Evolutionary conservation across 2,113 vertebrate genomes (phyloP).

Genomic region (Columba janthina): DNA sequence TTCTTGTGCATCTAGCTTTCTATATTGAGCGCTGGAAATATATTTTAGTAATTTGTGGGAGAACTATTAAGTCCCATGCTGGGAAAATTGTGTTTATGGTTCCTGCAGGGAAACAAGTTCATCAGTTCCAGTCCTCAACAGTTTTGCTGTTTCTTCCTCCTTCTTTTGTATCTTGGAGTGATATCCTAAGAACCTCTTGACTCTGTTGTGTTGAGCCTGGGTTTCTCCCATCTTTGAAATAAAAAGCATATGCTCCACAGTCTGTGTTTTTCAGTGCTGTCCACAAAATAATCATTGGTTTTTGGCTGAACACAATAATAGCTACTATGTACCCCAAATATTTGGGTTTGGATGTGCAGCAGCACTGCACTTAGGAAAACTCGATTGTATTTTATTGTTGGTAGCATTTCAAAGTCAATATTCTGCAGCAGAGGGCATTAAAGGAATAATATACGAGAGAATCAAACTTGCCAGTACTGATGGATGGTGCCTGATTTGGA

Average conservation of each 20-base stretch:
- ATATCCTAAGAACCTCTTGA: neutral
- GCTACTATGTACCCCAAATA: neutral
- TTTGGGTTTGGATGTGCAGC: neutral
- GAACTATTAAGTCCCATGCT: conserved; percentile 35
- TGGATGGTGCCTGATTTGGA: neutral
- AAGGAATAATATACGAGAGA: neutral
- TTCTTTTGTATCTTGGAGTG: neutral
- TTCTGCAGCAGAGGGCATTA: conserved; percentile 18
- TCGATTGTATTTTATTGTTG: neutral
- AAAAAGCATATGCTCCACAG: conserved; percentile 16
- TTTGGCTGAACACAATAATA: neutral
- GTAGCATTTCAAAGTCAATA: neutral
- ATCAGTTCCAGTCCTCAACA: neutral
- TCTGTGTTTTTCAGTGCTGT: conserved; percentile 12
- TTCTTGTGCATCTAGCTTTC: conserved; percentile 22
- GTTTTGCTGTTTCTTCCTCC: conserved; percentile 1
- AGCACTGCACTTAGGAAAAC: neutral
- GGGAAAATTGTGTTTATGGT: conserved; percentile 36
- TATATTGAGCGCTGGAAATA: conserved; percentile 29
- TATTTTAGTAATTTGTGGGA: conserved; percentile 21
- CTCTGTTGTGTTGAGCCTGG: neutral
- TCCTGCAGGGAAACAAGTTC: conserved; percentile 40
- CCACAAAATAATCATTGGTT: neutral
- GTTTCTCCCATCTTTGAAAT: conserved; percentile 1
- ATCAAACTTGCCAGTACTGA: neutral